These are phyloP conservation scores for Lithodes maja DNA, from an alignment of 2,888 invertebrate genomes.

Conservation along the genomic window DNA sequence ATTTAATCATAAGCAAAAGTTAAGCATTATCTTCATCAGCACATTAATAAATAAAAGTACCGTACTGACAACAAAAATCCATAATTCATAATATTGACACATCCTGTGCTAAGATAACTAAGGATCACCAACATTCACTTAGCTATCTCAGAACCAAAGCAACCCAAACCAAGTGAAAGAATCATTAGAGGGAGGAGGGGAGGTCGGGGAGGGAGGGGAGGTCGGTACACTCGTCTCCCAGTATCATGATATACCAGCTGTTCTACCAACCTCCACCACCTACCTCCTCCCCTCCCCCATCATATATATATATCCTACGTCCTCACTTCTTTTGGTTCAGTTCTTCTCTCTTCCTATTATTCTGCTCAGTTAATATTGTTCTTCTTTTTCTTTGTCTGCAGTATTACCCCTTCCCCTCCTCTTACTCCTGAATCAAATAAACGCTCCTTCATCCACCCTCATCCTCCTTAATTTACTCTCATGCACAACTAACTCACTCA, in stretches of 20 bases:
- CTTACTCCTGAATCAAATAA: background rate
- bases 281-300: background rate
- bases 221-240: background rate
- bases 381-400: background rate
- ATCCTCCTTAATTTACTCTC: background rate
- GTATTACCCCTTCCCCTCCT: background rate
- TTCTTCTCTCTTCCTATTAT: background rate
- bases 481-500: background rate
- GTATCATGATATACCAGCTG: background rate
- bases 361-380: background rate
- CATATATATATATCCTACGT: background rate
- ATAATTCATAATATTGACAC: too few species aligned
- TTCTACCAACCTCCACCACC: background rate
- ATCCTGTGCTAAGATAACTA: too few species aligned
- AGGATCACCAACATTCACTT: background rate
- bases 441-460: background rate
- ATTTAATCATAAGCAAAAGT: too few species aligned
- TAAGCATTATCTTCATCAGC: too few species aligned
- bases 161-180: background rate
- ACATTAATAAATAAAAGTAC: too few species aligned
- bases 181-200: background rate
- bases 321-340: background rate
- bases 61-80: too few species aligned
- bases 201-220: background rate
- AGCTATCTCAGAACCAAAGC: too few species aligned